Evolutionary conservation across 2,888 invertebrate species (phyloP), one percentile per base, ranked within the genome.

Genomic region (Drosophila sordidula): DNA sequence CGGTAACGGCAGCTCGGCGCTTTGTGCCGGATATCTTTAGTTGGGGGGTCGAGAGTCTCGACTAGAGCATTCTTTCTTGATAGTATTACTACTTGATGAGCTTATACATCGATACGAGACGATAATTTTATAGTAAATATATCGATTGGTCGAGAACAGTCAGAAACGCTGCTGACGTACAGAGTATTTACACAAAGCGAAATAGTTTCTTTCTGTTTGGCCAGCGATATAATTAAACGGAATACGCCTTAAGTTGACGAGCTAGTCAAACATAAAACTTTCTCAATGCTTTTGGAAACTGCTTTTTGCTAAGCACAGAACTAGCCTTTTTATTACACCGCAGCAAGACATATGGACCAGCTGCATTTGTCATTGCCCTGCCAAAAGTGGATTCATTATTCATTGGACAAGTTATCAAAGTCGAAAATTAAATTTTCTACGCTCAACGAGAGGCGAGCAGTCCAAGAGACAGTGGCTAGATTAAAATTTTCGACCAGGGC

Each of bases 201-300:
- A 32, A 11, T 14, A 4, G 9, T 11, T 18, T 5, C 18, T 54
- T 18, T 25, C 14, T 46, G 46, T 57, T 52, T 32, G 57, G 44
- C 14, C 58, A 65, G 68, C 73, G 71, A 79, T 78, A 75, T 85
- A 85, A 82, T 84, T 85, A 82, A 85, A 66, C 63, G 62, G 67
- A 77, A 75, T 67, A 75, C 54, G 80, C 54, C 65, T 70, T 41
- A 75, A 78, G 66, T 76, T 70, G 75, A 63, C 71, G 50, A 69
- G 52, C 50, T 68, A 74, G 44, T 55, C 61, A 67, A 72, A 65
- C 68, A 79, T 71, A 67, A 76, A 79, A 80, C 71, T 76, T 78
- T 82, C 70, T 72, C 75, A 80, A 61, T 57, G 70, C 61, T 44
- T 34, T 18, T 3, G 8, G 29, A 29, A 29, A 29, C 29, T 9